These are phyloP conservation scores for Nomada fabriciana DNA, from an alignment of 2,888 invertebrate genomes.

Conservation along the genomic window DNA sequence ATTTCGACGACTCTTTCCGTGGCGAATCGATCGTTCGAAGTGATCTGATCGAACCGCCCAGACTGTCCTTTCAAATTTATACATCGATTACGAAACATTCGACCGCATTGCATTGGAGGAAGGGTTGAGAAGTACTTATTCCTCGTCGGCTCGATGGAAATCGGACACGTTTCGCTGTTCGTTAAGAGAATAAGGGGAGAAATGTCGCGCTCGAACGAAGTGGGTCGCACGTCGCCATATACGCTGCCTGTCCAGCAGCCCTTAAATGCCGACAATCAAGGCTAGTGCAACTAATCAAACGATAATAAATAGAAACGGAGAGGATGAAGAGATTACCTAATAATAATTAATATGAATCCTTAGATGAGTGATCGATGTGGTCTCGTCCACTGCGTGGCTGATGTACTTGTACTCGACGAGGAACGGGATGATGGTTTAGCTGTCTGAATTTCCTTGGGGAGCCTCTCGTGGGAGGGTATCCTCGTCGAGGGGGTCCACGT, in stretches of 20 bases:
- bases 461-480: too few species aligned
- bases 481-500: slow-evolving; percentile 36
- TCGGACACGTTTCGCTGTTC: neutral
- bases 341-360: slow-evolving; percentile 66
- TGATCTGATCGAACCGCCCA: neutral
- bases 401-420: slow-evolving; percentile 26
- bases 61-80: slow-evolving; percentile 20
- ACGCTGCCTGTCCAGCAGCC: slow-evolving; percentile 80
- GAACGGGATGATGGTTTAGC: neutral
- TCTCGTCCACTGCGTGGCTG: slow-evolving; percentile 43
- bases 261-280: slow-evolving; percentile 84
- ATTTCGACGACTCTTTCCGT: neutral
- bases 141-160: slow-evolving; percentile 25
- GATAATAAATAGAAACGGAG: slow-evolving; percentile 77
- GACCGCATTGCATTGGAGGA: neutral
- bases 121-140: neutral
- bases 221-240: slow-evolving; percentile 76
- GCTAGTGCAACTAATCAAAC: slow-evolving; percentile 84
- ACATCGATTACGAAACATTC: neutral
- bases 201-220: slow-evolving; percentile 48
- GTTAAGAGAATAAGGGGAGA: neutral
- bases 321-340: slow-evolving; percentile 64
- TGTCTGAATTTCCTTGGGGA: neutral
- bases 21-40: neutral
- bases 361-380: slow-evolving; percentile 61